These are phyloP conservation scores for Drepana falcataria DNA, from an alignment of 2,888 invertebrate genomes.

Conservation along the genomic window DNA sequence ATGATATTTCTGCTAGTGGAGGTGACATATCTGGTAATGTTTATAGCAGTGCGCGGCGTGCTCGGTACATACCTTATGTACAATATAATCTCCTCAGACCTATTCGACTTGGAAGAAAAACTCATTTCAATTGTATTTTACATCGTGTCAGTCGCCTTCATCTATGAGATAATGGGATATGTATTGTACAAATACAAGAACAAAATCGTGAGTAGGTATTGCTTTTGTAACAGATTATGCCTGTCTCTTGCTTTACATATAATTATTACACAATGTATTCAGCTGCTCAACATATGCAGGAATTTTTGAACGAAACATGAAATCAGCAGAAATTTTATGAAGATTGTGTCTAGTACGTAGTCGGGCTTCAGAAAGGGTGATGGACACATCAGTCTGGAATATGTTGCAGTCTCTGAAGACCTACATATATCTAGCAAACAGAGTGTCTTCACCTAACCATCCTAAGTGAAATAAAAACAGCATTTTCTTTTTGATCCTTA, in stretches of 20 bases:
- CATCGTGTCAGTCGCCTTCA: constrained; percentile 59
- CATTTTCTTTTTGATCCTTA: too few relatives aligned
- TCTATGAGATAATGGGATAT: constrained; percentile 65
- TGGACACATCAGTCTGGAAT: too few relatives aligned
- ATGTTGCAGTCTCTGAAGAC: too few relatives aligned
- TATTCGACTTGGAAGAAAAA: constrained; percentile 62
- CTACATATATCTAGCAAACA: too few relatives aligned
- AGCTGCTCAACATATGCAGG: too few relatives aligned
- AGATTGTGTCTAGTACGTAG: too few relatives aligned
- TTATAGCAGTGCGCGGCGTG: constrained; percentile 69
- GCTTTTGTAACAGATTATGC: background rate
- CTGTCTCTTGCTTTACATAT: background rate
- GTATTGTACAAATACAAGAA: constrained; percentile 54
- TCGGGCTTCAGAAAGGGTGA: too few relatives aligned
- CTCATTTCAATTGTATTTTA: constrained; percentile 55
- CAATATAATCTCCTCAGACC: constrained; percentile 52
- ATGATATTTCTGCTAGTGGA: constrained; percentile 65
- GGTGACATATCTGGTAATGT: constrained; percentile 65
- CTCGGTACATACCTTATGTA: constrained; percentile 72
- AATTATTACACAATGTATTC: too few relatives aligned
- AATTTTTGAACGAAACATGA: too few relatives aligned
- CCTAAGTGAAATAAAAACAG: too few relatives aligned
- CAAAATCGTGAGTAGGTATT: constrained; percentile 49
- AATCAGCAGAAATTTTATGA: too few relatives aligned
- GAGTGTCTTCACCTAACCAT: too few relatives aligned